Conservation (phyloP, 2,888 invertebrate genomes). For the Xestoiulus laeticollis region DNA sequence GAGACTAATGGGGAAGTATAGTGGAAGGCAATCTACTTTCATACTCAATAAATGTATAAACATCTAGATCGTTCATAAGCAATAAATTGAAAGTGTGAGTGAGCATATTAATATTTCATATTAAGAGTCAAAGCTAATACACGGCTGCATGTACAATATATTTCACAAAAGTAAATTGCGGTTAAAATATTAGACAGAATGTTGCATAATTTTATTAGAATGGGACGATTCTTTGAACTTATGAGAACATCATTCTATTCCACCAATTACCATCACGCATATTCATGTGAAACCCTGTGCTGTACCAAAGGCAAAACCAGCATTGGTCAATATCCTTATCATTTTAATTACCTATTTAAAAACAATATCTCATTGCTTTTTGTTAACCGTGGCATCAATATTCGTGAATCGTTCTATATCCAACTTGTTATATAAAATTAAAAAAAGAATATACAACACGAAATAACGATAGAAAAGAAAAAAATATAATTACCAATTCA, state of each 20-base stretch:
- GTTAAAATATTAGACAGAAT: not conserved
- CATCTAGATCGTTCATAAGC: not conserved
- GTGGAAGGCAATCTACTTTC: not conserved
- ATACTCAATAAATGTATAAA: not conserved
- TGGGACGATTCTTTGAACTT: not conserved
- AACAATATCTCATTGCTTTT: not conserved
- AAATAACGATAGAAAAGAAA: not conserved
- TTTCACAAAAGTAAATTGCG: not conserved
- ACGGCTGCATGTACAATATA: not conserved
- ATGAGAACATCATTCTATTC: not conserved
- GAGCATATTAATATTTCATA: not conserved
- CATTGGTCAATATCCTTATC: constrained; percentile 14
- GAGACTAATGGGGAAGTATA: not conserved
- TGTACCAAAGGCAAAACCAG: not conserved
- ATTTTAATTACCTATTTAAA: constrained; percentile 1
- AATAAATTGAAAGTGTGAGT: not conserved
- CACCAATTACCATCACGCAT: not conserved
- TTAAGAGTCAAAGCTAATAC: not conserved
- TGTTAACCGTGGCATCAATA: not conserved
- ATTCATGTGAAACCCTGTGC: not conserved
- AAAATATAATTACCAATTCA: not conserved
- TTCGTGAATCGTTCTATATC: not conserved
- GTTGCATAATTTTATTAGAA: not conserved
- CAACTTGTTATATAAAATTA: not conserved
- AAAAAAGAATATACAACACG: not conserved